Evolutionary conservation across 2,797 vertebrate species (phyloP).

Genomic region (Epinephelus coioides): DNA sequence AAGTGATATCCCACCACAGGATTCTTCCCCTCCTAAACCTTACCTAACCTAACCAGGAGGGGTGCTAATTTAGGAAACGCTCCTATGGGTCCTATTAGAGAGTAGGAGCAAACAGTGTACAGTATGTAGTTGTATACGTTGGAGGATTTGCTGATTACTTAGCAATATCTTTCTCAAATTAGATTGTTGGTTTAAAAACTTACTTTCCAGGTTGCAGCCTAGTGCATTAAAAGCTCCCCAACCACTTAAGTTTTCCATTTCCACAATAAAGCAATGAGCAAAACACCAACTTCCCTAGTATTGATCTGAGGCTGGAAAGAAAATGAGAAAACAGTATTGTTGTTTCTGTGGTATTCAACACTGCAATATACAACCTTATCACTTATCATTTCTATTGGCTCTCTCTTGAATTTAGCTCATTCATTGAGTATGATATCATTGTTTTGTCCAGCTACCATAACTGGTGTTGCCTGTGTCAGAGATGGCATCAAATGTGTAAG

Average conservation of each 20-base stretch:
- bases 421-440: constrained; percentile 26
- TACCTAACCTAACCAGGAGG: too few species aligned
- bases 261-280: constrained; percentile 26
- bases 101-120: too few species aligned
- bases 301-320: constrained; percentile 32
- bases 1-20: too few species aligned
- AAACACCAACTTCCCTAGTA: background rate
- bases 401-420: constrained; percentile 29
- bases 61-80: too few species aligned
- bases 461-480: background rate
- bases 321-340: constrained; percentile 30
- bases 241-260: constrained; percentile 15
- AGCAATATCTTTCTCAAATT: background rate
- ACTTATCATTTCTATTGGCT: constrained; percentile 39
- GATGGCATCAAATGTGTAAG: too few species aligned
- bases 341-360: constrained; percentile 44
- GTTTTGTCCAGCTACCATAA: constrained; percentile 30
- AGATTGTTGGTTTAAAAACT: constrained; percentile 7
- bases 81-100: too few species aligned
- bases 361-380: constrained; percentile 42
- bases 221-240: constrained; percentile 13
- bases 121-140: too few species aligned
- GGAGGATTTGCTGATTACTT: too few species aligned
- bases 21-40: too few species aligned
- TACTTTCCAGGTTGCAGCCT: constrained; percentile 6